phyloP scores from a whole-genome alignment of 2,888 invertebrate genomes.

The Epinotia bilunana region DNA sequence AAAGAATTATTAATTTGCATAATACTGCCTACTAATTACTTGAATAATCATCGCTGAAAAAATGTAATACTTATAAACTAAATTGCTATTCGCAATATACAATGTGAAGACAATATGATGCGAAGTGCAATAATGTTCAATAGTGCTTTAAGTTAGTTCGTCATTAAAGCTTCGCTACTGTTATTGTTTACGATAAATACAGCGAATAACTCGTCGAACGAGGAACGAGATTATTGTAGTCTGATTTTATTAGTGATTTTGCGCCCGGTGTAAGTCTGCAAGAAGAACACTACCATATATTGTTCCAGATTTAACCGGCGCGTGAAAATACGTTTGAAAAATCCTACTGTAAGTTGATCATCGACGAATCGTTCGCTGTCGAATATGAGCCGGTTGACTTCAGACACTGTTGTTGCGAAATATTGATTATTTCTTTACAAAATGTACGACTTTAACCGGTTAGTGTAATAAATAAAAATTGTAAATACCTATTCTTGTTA shows the following conservation, averaged over 20 bases:
- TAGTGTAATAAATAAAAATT: conserved; percentile 4
- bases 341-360: neutral
- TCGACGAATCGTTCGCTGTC: neutral
- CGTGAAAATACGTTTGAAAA: neutral
- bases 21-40: conserved; percentile 14
- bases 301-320: neutral
- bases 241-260: neutral
- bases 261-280: neutral
- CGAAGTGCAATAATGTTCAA: conserved; percentile 67
- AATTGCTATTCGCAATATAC: conserved; percentile 49
- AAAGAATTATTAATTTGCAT: neutral
- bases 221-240: neutral
- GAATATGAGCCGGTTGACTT: neutral
- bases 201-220: neutral
- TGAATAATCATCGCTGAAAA: conserved; percentile 5
- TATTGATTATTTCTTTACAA: neutral
- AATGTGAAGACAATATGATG: conserved; percentile 65
- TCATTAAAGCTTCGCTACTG: conserved; percentile 53
- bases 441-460: conserved; percentile 2
- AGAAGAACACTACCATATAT: neutral
- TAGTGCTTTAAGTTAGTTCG: conserved; percentile 63
- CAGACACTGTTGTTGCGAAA: conserved; percentile 4
- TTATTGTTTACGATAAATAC: conserved; percentile 10
- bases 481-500: conserved; percentile 41
- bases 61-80: neutral